Base-by-base conservation (phyloP, 2,888 invertebrate species). In the Zonitis immaculata region DNA sequence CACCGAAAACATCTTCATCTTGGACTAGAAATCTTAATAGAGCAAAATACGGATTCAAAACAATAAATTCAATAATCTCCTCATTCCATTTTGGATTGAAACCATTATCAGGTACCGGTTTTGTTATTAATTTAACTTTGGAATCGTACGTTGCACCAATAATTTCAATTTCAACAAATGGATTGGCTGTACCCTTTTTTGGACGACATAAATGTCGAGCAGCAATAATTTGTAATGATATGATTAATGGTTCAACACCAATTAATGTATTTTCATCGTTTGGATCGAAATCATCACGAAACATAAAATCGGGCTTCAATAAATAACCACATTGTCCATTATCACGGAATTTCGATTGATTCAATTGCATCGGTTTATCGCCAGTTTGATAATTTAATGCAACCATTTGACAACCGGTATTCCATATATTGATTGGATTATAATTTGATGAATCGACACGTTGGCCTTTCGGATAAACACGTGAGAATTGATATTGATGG, bases 1-100 rank as follows among this genome's bases (percentile, higher is more conserved):
- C 97, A 0, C 95, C 95, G 77, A 99, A 98, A 80, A 95, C 91
- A 72, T 99, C 98, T 74, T 95, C 96, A 75, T 95, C 95, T 75
- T 93, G 89, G 0, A 95, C 91, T 35, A 89, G 81, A 75, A 97
- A 95, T 30, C 95, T 81, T 44, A 94, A 76, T 44, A 96, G 76
- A 0, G 95, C 92, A 69, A 93, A 81, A 49, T 90, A 82, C 0
- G 95, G 92, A 78, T 89, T 92, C 11, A 78, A 76, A 9, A 96
- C 81, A 32, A 86, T 84, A 73, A 95, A 94, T 66, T 89, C 88
- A 75, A 90, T 90, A 8, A 81, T 79, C 28, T 73, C 71, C 69
- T 95, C 93, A 70, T 91, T 89, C 95, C 96, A 97, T 51, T 88
- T 79, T 0, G 96, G 96, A 78, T 94, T 95, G 58, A 95, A 85